Evolutionary conservation across 2,113 vertebrate genomes (phyloP).

Genomic region (Pterocles gutturalis): DNA sequence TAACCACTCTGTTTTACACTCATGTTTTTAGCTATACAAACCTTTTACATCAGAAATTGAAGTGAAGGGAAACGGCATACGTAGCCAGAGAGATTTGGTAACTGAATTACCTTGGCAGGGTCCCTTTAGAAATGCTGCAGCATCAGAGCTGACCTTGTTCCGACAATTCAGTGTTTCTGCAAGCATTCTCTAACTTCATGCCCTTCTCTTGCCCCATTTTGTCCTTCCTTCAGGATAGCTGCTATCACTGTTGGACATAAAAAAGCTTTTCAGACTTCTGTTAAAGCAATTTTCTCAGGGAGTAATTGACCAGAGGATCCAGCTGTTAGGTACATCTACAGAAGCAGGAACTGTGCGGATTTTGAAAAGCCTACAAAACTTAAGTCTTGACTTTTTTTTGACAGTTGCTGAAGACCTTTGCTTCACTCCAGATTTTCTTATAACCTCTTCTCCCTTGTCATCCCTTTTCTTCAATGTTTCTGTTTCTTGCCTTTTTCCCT

Average conservation of each 20-base stretch:
- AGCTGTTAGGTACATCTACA: neutral
- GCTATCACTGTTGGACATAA: neutral
- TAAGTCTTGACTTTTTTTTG: neutral
- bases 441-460: neutral
- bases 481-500: neutral
- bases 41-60: neutral
- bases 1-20: neutral
- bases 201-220: neutral
- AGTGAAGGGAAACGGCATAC: neutral
- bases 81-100: neutral
- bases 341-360: neutral
- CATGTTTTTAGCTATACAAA: neutral
- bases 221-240: neutral
- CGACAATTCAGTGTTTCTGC: neutral
- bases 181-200: neutral
- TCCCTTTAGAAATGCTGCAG: neutral
- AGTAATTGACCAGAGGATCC: neutral
- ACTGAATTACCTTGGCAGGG: neutral
- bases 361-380: neutral
- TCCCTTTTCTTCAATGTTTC: neutral
- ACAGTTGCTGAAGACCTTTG: neutral
- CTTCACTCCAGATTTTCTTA: neutral
- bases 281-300: neutral
- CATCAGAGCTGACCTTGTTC: neutral
- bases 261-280: neutral